phyloP scores from a whole-genome alignment of 2,113 vertebrate genomes.

The Oriolus oriolus region DNA sequence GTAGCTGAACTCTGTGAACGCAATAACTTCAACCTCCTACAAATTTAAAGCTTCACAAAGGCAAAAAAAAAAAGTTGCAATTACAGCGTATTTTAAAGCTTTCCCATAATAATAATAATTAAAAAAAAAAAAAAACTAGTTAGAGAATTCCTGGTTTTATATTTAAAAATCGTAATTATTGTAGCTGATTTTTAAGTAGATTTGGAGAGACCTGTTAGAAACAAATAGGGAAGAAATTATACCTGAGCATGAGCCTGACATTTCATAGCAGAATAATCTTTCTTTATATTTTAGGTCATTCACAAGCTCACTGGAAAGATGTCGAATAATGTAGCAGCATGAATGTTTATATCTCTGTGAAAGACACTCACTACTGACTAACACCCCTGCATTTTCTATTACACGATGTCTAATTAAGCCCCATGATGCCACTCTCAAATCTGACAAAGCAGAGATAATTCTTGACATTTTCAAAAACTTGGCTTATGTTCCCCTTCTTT shows the following conservation, averaged over 20 bases:
- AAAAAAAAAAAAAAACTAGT: background rate
- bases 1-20: background rate
- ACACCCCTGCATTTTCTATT: constrained; percentile 66
- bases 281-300: constrained; percentile 65
- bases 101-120: background rate
- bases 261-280: constrained; percentile 53
- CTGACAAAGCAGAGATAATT: constrained; percentile 69
- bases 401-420: constrained; percentile 70
- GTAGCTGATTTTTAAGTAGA: background rate
- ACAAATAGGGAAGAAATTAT: background rate
- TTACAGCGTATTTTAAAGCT: background rate
- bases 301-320: constrained; percentile 33
- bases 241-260: background rate
- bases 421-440: constrained; percentile 65
- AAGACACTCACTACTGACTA: constrained; percentile 61
- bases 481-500: constrained; percentile 55
- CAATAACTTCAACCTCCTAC: background rate
- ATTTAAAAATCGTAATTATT: background rate
- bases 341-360: constrained; percentile 68
- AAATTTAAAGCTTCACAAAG: background rate
- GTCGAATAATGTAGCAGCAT: constrained; percentile 43
- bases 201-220: background rate
- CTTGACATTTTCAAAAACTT: constrained; percentile 70
- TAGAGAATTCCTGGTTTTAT: background rate
- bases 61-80: background rate